Percentiles rank a stretch among this genome's conserved stretches.
Conservation (phyloP, 2,113 vertebrate species). For the Neomonachus schauinslandi region DNA sequence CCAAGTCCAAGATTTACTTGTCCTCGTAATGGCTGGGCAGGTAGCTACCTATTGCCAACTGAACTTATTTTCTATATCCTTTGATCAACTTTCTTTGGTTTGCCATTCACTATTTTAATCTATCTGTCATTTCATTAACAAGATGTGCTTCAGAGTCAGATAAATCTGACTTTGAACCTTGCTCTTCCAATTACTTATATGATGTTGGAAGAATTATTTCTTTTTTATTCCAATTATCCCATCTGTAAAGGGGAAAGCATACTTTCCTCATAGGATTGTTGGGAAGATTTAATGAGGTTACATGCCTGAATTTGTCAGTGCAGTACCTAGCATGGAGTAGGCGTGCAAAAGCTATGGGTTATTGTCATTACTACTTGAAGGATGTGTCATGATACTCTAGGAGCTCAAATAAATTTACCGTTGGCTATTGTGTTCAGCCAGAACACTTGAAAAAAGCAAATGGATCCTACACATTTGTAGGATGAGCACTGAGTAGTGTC, state of each 20-base stretch:
- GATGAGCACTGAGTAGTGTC: not conserved
- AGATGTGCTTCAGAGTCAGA: not conserved
- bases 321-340: not conserved
- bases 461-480: not conserved
- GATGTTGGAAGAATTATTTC: not conserved
- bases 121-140: not conserved
- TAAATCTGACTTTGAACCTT: not conserved
- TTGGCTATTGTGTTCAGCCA: not conserved
- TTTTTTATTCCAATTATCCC: not conserved
- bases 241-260: not conserved
- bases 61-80: not conserved
- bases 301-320: not conserved
- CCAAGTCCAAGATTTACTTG: not conserved
- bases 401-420: not conserved
- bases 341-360: not conserved
- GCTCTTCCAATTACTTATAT: not conserved
- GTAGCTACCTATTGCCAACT: not conserved
- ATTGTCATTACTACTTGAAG: not conserved
- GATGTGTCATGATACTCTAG: not conserved
- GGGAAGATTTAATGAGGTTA: not conserved
- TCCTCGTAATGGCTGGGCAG: not conserved
- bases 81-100: not conserved
- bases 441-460: not conserved
- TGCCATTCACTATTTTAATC: not conserved
- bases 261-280: not conserved